phyloP scores from a whole-genome alignment of 2,113 vertebrate species.

The Eurypyga helias region DNA sequence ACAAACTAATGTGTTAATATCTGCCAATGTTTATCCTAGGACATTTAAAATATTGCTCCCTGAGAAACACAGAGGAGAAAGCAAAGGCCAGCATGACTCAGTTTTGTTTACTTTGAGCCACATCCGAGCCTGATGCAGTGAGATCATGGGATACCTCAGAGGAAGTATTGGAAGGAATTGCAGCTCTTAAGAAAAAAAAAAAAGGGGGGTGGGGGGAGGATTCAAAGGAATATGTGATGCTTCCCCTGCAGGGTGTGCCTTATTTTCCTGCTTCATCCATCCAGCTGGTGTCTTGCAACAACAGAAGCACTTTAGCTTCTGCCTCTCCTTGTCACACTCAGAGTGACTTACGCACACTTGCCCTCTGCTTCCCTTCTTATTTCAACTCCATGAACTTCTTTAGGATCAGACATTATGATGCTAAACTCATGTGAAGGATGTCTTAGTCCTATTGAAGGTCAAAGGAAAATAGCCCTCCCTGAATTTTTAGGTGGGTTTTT shows the following conservation, averaged over 20 bases:
- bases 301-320: not conserved
- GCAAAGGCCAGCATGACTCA: slow-evolving; percentile 29
- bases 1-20: not conserved
- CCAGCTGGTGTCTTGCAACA: not conserved
- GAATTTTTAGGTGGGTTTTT: not conserved
- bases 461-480: not conserved
- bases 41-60: slow-evolving; percentile 13
- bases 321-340: not conserved
- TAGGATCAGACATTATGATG: not conserved
- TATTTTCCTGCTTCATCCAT: slow-evolving; percentile 2
- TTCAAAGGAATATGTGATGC: not conserved
- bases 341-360: not conserved
- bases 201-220: not conserved
- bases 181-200: not conserved
- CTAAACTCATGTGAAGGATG: not conserved
- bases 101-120: slow-evolving; percentile 29
- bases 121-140: not conserved
- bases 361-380: not conserved
- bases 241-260: slow-evolving; percentile 39
- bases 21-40: not conserved
- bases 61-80: slow-evolving; percentile 27
- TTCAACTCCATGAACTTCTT: not conserved
- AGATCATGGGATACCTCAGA: not conserved
- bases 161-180: slow-evolving; percentile 1
- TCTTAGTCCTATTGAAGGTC: not conserved